Conservation (phyloP, 2,888 invertebrate species). For the Pollenia griseotomentosa region DNA sequence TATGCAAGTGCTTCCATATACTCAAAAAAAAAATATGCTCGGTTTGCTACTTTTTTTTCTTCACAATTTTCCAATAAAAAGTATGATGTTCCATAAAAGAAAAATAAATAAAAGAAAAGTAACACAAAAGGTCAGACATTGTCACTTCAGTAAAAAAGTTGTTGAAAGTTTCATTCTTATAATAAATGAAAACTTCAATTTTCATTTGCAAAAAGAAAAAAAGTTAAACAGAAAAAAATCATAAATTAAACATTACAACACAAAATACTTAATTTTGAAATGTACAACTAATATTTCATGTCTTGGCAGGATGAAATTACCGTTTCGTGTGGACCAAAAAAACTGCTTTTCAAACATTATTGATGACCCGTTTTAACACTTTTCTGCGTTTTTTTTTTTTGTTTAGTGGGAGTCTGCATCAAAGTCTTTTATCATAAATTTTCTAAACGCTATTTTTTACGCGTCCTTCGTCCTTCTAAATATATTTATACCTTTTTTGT, state of each 20-base stretch:
- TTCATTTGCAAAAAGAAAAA: not conserved
- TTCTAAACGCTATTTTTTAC: conserved; percentile 61
- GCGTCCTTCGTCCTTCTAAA: conserved; percentile 34
- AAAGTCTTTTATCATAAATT: conserved; percentile 67
- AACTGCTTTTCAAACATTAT: conserved; percentile 67
- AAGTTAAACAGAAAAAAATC: conserved; percentile 14
- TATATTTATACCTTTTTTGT: conserved; percentile 58
- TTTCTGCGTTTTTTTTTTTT: not conserved
- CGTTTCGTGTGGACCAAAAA: conserved; percentile 53
- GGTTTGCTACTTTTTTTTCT: conserved; percentile 10
- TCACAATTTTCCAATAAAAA: not conserved
- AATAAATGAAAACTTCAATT: conserved; percentile 37
- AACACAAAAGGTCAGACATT: conserved; percentile 70
- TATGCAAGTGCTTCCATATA: not conserved
- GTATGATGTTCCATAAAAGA: not conserved
- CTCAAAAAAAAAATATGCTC: not conserved
- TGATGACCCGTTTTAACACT: conserved; percentile 65
- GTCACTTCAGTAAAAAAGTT: conserved; percentile 38
- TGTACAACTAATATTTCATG: conserved; percentile 63
- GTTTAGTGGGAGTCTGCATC: not conserved
- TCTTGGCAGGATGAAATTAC: conserved; percentile 60
- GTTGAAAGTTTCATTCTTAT: not conserved
- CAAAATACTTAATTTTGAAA: conserved; percentile 47
- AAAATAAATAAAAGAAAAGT: conserved; percentile 50
- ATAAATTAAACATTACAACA: conserved; percentile 48